These are phyloP conservation scores for Zaprionus kolodkinae DNA, from an alignment of 1,140 invertebrate genomes.

Conservation along the genomic window DNA sequence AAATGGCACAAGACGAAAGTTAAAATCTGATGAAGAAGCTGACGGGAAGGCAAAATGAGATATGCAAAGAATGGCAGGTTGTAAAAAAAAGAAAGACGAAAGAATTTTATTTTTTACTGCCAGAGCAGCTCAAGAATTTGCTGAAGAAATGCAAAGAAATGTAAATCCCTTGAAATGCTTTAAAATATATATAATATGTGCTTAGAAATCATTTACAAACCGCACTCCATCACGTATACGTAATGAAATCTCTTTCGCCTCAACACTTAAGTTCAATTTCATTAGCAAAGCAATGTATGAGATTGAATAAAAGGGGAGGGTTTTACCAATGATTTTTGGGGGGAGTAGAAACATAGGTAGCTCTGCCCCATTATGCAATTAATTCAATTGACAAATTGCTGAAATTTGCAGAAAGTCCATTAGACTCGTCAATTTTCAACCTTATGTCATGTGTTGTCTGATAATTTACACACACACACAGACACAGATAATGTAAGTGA, in stretches of 20 bases:
- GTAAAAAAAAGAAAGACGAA: not conserved
- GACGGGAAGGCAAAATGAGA: not conserved
- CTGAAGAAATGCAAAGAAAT: not conserved
- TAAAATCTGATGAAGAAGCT: not conserved
- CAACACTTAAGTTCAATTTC: not conserved
- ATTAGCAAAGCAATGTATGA: not conserved
- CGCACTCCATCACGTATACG: not conserved
- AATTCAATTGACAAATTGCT: conserved; percentile 1
- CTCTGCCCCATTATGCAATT: not conserved
- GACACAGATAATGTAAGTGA: not conserved
- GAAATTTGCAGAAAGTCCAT: not conserved
- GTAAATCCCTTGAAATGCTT: no score
- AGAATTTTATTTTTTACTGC: not conserved
- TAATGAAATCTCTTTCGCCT: not conserved
- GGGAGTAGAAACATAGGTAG: not conserved
- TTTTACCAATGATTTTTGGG: not conserved
- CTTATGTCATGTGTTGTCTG: not conserved
- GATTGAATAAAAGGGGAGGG: no score
- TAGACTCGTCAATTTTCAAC: not conserved
- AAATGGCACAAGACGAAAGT: not conserved
- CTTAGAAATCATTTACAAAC: no score
- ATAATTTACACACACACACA: conserved; percentile 22
- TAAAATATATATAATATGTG: no score
- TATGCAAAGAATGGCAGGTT: conserved; percentile 1
- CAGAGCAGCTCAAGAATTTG: not conserved